Percentiles rank a stretch among this genome's conserved stretches.
Conservation (phyloP, 1,140 invertebrate species). For the Drosophila nigromelanica region DNA sequence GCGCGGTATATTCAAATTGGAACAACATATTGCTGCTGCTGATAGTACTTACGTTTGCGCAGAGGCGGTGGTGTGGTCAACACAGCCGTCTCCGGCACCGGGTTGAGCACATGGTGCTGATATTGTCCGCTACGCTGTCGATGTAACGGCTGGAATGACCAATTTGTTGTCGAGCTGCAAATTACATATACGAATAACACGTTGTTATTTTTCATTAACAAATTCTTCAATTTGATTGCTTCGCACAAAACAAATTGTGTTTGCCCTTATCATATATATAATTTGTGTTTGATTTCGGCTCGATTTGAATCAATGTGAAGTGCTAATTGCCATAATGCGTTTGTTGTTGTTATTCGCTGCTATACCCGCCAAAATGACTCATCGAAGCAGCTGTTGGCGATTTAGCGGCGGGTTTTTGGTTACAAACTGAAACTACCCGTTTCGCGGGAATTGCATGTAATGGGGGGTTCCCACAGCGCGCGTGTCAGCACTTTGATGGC, state of each 20-base stretch:
- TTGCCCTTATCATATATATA: conserved; percentile 60
- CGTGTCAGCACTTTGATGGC: conserved; percentile 52
- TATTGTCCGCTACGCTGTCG: conserved; percentile 59
- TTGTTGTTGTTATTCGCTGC: conserved; percentile 50
- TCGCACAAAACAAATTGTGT: conserved; percentile 14
- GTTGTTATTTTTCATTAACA: conserved; percentile 42
- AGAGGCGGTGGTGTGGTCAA: conserved; percentile 65
- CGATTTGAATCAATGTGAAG: conserved; percentile 75
- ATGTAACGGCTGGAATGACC: conserved; percentile 73
- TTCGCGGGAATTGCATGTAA: conserved; percentile 46
- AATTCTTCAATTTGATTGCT: conserved; percentile 45
- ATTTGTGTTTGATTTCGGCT: conserved; percentile 63
- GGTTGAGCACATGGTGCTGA: conserved; percentile 68
- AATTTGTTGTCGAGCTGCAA: conserved; percentile 64
- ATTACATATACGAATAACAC: conserved; percentile 31
- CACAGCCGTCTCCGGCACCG: conserved; percentile 65
- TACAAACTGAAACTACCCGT: conserved; percentile 59
- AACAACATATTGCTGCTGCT: background rate
- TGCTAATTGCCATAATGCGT: conserved; percentile 69
- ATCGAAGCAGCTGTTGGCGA: conserved; percentile 34
- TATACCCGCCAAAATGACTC: conserved; percentile 43
- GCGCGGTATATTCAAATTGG: conserved; percentile 28
- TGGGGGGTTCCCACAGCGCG: conserved; percentile 44
- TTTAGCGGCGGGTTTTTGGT: conserved; percentile 46
- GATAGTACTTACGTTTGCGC: conserved; percentile 60